phyloP scores from a whole-genome alignment of 2,113 vertebrate species.

The Muntiacus reevesi region DNA sequence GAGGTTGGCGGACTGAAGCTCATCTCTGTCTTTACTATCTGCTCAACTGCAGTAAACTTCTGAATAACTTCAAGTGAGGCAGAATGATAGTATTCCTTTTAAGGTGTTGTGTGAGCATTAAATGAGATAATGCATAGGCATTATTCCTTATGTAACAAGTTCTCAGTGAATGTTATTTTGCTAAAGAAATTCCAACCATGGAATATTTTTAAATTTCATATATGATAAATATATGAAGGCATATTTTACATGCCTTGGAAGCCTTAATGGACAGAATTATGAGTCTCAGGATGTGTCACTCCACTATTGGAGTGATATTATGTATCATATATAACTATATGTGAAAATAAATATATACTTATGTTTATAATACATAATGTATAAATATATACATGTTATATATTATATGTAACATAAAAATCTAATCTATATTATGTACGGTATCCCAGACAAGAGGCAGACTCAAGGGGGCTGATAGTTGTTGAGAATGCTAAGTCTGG shows the following conservation, averaged over 20 bases:
- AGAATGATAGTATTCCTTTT: background rate
- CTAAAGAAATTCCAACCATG: background rate
- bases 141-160: background rate
- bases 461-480: background rate
- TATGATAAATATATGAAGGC: background rate
- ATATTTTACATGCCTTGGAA: background rate
- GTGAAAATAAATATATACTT: background rate
- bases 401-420: background rate
- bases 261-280: background rate
- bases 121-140: background rate
- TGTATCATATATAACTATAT: background rate
- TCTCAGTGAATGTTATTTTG: background rate
- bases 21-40: background rate
- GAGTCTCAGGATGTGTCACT: background rate
- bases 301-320: background rate
- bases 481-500: background rate
- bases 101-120: background rate
- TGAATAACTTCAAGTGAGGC: background rate
- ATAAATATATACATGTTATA: background rate
- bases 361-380: background rate
- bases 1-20: background rate
- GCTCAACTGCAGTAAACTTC: background rate
- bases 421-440: background rate
- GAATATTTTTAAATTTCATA: background rate
- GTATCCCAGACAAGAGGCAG: background rate